A percentile compares a stretch with the other conserved stretches of the same genome.
These are phyloP conservation scores for Lasioglossum malachurum DNA, from an alignment of 2,888 invertebrate genomes.

Conservation along the genomic window DNA sequence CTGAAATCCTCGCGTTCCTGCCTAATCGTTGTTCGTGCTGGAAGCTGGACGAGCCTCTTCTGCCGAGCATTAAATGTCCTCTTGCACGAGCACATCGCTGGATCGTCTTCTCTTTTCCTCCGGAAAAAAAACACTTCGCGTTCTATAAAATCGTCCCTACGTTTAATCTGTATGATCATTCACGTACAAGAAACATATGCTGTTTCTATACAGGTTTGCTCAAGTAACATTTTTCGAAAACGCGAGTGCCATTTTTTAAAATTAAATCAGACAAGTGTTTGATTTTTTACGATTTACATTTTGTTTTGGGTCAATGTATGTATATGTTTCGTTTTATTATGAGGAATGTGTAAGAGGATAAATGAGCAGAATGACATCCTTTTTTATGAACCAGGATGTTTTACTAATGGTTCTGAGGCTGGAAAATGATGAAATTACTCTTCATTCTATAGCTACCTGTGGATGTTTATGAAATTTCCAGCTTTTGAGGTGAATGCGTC, in stretches of 20 bases:
- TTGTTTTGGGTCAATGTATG: background rate
- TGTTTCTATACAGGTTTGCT: background rate
- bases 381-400: background rate
- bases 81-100: background rate
- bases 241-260: background rate
- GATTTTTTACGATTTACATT: background rate
- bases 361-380: background rate
- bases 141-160: background rate
- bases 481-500: background rate
- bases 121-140: background rate
- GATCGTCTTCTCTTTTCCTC: background rate
- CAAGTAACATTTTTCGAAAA: background rate
- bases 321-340: background rate
- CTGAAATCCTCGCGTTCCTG: conserved; percentile 70
- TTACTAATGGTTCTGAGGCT: background rate
- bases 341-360: background rate
- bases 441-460: background rate
- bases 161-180: background rate
- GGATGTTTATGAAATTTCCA: conserved; percentile 4
- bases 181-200: background rate
- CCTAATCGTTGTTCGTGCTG: conserved; percentile 67
- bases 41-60: conserved; percentile 38
- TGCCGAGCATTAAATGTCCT: conserved; percentile 12
- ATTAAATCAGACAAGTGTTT: background rate
- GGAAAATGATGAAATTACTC: background rate